These are phyloP conservation scores for Leuciscus waleckii DNA, from an alignment of 2,797 vertebrate species.

Conservation along the genomic window DNA sequence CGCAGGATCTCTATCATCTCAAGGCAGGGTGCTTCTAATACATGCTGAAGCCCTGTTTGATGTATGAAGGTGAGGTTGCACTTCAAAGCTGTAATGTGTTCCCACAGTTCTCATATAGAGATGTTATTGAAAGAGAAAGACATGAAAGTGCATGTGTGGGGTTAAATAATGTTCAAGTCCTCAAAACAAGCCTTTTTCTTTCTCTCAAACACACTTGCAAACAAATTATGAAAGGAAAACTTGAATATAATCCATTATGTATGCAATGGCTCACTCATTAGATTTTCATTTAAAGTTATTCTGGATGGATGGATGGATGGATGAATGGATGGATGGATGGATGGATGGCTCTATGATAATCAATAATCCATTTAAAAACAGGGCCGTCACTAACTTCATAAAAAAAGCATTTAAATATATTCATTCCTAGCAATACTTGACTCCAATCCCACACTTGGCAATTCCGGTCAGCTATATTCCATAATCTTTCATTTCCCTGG, in stretches of 20 bases:
- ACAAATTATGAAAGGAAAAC: background rate
- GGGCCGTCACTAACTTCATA: background rate
- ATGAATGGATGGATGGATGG: rapidly evolving
- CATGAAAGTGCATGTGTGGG: conserved; percentile 46
- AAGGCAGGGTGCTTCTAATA: conserved; percentile 40
- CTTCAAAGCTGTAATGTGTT: conserved; percentile 58
- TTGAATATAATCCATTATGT: background rate
- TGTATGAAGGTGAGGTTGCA: conserved; percentile 60
- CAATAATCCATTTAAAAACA: background rate
- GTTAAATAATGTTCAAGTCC: conserved; percentile 44
- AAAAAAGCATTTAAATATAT: background rate
- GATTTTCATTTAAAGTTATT: background rate
- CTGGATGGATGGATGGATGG: background rate
- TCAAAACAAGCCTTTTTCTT: background rate
- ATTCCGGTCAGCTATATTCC: conserved; percentile 7
- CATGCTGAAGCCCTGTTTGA: conserved; percentile 69
- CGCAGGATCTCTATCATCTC: conserved; percentile 44
- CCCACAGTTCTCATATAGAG: conserved; percentile 20
- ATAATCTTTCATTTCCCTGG: conserved; percentile 34
- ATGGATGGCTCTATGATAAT: background rate
- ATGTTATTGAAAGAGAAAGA: conserved; percentile 31
- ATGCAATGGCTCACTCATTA: conserved; percentile 6
- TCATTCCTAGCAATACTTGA: conserved; percentile 30
- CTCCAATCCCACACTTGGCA: conserved; percentile 10
- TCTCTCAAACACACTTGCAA: conserved; percentile 20